These are phyloP conservation scores for Lepidurus packardi DNA, from an alignment of 1,140 invertebrate genomes.

Conservation along the genomic window DNA sequence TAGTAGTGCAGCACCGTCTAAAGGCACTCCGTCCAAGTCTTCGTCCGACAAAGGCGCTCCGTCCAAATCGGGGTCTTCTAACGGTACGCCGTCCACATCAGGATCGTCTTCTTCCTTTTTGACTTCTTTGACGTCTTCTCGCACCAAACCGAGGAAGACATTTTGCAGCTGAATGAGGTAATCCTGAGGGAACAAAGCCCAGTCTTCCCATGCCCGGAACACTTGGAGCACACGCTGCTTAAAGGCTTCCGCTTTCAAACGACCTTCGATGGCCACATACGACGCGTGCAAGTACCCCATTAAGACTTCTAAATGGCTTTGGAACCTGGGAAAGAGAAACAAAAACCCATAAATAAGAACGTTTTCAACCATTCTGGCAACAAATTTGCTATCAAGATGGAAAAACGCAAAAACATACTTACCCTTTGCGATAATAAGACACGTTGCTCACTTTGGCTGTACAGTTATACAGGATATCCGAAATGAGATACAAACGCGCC, in stretches of 20 bases:
- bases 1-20: constrained; percentile 72
- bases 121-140: constrained; percentile 22
- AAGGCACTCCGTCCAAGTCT: constrained; percentile 64
- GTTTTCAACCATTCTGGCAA: background rate
- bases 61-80: constrained; percentile 42
- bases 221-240: constrained; percentile 90
- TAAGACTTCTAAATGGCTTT: constrained; percentile 75
- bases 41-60: constrained; percentile 46
- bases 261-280: constrained; percentile 72
- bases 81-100: constrained; percentile 41
- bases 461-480: constrained; percentile 96
- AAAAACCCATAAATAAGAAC: too few species aligned
- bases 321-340: constrained; percentile 59
- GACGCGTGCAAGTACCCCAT: constrained; percentile 75
- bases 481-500: constrained; percentile 88
- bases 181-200: constrained; percentile 92
- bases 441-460: constrained; percentile 94
- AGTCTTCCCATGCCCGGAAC: constrained; percentile 96
- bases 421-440: constrained; percentile 88
- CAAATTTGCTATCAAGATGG: constrained; percentile 12
- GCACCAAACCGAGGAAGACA: constrained; percentile 67
- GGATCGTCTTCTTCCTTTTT: constrained; percentile 33
- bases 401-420: constrained; percentile 44
- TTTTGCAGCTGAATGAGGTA: constrained; percentile 86
- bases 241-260: constrained; percentile 92